A percentile compares a stretch with the other conserved stretches of the same genome.
These are phyloP conservation scores for Acanthopagrus latus DNA, from an alignment of 2,797 vertebrate genomes.

Conservation along the genomic window DNA sequence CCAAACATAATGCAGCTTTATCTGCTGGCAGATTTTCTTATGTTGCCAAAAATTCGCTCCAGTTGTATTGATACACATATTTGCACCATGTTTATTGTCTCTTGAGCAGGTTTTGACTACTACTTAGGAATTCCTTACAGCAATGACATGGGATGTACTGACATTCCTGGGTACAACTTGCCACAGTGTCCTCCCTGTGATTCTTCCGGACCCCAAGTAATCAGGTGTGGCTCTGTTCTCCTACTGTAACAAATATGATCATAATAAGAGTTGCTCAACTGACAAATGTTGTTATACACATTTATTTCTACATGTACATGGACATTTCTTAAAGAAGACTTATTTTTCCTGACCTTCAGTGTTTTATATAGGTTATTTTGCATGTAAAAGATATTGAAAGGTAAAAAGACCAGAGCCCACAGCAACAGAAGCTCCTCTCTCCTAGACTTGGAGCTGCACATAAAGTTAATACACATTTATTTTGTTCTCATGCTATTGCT, in stretches of 20 bases:
- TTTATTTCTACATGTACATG: not conserved
- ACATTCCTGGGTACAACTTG: conserved; percentile 89
- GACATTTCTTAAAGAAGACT: not conserved
- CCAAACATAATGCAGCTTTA: not conserved
- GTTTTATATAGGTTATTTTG: no score
- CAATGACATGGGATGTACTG: conserved; percentile 98
- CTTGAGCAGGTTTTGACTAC: conserved; percentile 92
- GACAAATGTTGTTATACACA: not conserved
- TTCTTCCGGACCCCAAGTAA: not conserved
- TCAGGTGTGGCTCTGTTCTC: conserved; percentile 77
- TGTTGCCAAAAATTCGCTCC: not conserved
- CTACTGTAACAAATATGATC: not conserved
- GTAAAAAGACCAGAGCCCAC: no score
- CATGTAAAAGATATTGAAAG: no score
- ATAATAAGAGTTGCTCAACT: not conserved
- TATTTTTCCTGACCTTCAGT: no score
- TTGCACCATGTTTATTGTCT: conserved; percentile 32
- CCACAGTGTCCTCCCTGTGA: conserved; percentile 90
- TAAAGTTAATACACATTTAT: not conserved
- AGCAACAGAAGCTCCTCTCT: no score
- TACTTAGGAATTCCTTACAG: conserved; percentile 97
- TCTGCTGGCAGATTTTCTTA: not conserved
- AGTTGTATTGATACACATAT: not conserved
- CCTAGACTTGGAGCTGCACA: not conserved
- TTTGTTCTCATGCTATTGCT: not conserved